A percentile compares a stretch with the other conserved stretches of the same genome.
Conservation (phyloP, 30 jellyfish, hydroid and myxozoan species). For the Phacellophora camtschatica region DNA sequence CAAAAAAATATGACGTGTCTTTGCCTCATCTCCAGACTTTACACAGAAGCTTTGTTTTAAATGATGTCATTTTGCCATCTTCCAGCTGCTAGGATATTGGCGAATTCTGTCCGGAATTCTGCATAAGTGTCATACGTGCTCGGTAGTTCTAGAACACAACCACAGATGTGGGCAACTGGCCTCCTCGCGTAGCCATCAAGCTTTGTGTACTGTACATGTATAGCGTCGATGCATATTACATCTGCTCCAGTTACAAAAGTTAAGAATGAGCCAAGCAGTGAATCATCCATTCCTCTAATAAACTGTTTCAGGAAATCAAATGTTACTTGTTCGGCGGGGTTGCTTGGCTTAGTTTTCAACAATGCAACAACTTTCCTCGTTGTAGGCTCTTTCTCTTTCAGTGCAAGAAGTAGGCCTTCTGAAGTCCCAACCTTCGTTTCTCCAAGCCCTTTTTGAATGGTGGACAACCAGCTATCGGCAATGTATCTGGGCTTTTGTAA, state of each 20-base stretch:
- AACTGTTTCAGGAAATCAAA: background rate
- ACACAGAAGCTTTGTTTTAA: background rate
- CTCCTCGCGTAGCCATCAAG: slow-evolving; percentile 1
- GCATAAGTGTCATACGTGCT: slow-evolving; percentile 18
- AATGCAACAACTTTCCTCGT: slow-evolving; percentile 22
- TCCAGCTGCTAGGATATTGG: background rate
- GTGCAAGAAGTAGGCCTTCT: background rate
- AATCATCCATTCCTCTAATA: background rate
- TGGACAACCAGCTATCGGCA: background rate
- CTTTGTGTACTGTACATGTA: background rate
- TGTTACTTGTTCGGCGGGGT: background rate
- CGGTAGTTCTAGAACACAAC: slow-evolving; percentile 20
- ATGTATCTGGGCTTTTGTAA: slow-evolving; percentile 14
- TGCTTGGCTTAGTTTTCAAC: background rate
- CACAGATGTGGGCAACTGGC: slow-evolving; percentile 45
- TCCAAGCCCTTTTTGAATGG: background rate
- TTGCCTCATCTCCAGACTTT: too few species aligned
- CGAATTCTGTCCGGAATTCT: background rate
- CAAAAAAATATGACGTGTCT: too few species aligned
- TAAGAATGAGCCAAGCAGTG: background rate
- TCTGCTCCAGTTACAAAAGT: slow-evolving; percentile 29
- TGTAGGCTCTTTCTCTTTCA: background rate
- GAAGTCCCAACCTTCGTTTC: background rate
- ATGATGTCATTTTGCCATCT: slow-evolving; percentile 17
- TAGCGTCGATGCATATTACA: background rate